phyloP scores from a whole-genome alignment of 2,888 invertebrate genomes.

The Epistrophella euchroma region DNA sequence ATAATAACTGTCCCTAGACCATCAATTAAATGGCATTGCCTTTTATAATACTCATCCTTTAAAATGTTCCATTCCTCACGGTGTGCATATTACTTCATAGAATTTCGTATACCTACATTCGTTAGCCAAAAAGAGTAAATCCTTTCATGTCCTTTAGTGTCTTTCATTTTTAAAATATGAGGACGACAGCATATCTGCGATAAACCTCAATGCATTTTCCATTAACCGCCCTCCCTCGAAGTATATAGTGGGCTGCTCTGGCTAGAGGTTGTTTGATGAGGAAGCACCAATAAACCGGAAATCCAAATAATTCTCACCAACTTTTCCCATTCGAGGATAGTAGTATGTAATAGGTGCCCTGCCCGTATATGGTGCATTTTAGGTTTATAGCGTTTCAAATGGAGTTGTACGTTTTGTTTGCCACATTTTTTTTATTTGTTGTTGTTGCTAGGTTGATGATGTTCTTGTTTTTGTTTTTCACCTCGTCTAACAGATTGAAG shows the following conservation, averaged over 20 bases:
- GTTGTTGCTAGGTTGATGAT: neutral
- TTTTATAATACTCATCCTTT: neutral
- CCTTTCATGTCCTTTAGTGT: conserved; percentile 29
- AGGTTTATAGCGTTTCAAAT: conserved; percentile 18
- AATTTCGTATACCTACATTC: conserved; percentile 21
- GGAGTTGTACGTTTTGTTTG: conserved; percentile 42
- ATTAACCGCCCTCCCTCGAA: conserved; percentile 49
- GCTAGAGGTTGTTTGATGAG: conserved; percentile 45
- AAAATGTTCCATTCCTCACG: neutral
- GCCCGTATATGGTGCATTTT: conserved; percentile 5
- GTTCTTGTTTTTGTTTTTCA: conserved; percentile 22
- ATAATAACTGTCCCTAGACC: conserved; percentile 22
- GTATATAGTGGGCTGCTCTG: neutral
- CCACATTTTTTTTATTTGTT: neutral
- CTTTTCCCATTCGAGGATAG: conserved; percentile 37
- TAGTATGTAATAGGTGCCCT: neutral
- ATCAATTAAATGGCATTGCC: conserved; percentile 12
- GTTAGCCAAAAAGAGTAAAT: conserved; percentile 34
- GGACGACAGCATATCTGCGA: conserved; percentile 2
- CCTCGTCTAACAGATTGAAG: conserved; percentile 28
- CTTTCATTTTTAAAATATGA: neutral
- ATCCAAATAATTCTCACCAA: conserved; percentile 63
- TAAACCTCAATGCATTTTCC: conserved; percentile 58
- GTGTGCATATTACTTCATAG: neutral
- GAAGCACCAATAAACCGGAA: conserved; percentile 57